Base-by-base conservation (phyloP, 2,113 vertebrate genomes). In the Taxidea taxus region DNA sequence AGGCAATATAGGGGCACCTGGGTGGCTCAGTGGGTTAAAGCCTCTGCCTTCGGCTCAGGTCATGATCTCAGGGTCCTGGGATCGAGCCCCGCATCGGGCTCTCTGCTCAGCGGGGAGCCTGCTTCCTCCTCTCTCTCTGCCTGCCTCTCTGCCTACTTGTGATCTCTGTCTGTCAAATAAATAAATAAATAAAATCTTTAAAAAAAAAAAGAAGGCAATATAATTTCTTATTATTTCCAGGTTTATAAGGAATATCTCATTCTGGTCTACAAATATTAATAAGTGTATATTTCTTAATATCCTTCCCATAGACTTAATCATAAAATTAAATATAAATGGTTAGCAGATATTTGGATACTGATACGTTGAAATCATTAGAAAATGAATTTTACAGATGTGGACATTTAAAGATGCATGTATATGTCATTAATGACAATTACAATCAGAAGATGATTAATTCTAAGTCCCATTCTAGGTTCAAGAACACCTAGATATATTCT, bases 401-500 rank as follows among this genome's bases (percentile, higher is more conserved):
- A 95, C 27, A 34, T 8, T 86, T 95, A 93, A 14, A 96, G 92
- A 60, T 62, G 3, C 81, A 47, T 29, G 10, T 42, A 62, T 54
- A 27, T 75, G 6, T 94, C 77, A 82, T 51, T 95, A 64, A 37
- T 25, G 12, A 49, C 3, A 64, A 0, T 66, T 68, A 4, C 86
- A 97, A 80, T 34, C 75, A 75, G 44, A 92, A 97, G 94, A 95
- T 94, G 27, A 47, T 90, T 54, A 42, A 91, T 95, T 93, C 80
- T 95, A 51, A 82, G 1, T 82, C 66, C 72, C 16, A 13, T 15
- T 51, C 23, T 84, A 6, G 75, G 27, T 72, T 51, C 21, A 87
- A 95, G 98, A 98, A 98, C 97, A 96, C 91, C 90, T 34, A 31
- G 78, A 34, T 98, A 47, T 82, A 88, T 98, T 97, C 95, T 97